phyloP scores from a whole-genome alignment of 2,888 invertebrate species.

The Limnephilus lunatus region DNA sequence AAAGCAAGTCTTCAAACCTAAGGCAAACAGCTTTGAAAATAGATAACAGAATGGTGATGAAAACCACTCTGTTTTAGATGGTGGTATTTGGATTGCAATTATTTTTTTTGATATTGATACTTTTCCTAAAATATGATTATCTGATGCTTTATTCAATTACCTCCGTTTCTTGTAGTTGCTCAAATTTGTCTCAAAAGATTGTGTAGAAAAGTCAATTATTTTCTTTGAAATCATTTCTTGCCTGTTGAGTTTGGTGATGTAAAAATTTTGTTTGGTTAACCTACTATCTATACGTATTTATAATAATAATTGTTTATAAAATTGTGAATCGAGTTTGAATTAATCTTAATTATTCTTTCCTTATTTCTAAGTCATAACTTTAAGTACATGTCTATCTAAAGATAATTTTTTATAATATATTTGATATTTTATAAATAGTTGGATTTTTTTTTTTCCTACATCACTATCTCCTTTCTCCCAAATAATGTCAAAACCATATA shows the following conservation, averaged over 20 bases:
- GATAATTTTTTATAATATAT: constrained; percentile 64
- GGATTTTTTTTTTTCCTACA: neutral
- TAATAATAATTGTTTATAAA: neutral
- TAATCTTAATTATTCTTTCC: constrained; percentile 23
- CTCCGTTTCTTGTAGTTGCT: neutral
- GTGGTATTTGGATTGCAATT: neutral
- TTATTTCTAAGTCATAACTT: constrained; percentile 49
- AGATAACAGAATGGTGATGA: neutral
- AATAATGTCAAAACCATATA: neutral
- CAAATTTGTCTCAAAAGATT: neutral
- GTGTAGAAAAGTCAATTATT: neutral
- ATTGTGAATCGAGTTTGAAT: neutral
- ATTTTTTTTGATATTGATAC: neutral
- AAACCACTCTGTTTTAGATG: neutral
- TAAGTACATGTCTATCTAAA: constrained; percentile 52
- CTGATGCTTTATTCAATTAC: neutral
- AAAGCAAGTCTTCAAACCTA: neutral
- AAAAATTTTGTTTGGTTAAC: neutral
- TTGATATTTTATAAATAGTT: constrained; percentile 62
- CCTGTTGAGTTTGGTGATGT: neutral
- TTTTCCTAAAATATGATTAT: neutral
- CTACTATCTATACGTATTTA: neutral
- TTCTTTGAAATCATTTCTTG: neutral
- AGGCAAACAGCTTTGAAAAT: neutral
- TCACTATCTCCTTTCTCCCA: neutral